These are phyloP conservation scores for Heliconius cydno DNA, from an alignment of 2,888 invertebrate genomes.

Conservation along the genomic window DNA sequence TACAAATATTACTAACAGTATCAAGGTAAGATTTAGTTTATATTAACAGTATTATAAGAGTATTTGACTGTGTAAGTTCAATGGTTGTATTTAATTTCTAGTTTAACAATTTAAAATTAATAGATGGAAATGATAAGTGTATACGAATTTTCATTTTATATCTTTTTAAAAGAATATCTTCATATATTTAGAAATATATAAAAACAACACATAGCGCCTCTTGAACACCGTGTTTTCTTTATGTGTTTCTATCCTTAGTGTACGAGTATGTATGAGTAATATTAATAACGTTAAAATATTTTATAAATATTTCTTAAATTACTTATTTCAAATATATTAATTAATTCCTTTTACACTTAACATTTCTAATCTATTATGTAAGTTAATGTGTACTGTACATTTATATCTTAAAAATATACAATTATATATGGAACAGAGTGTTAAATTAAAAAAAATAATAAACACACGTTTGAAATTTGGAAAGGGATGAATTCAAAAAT, in stretches of 20 bases:
- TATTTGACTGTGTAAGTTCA: slow-evolving; percentile 39
- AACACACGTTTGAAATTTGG: too few species aligned
- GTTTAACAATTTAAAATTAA: slow-evolving; percentile 14
- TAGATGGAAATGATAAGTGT: not conserved
- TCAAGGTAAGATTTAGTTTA: slow-evolving; percentile 32
- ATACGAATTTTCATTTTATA: not conserved
- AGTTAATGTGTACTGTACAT: not conserved
- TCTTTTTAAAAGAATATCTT: not conserved
- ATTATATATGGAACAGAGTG: not conserved
- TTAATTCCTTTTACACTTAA: not conserved
- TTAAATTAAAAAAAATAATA: not conserved
- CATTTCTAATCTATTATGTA: slow-evolving; percentile 5
- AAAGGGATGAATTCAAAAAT: not conserved
- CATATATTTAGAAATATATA: not conserved
- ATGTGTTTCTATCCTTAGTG: not conserved
- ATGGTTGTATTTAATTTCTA: slow-evolving; percentile 46
- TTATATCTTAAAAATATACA: not conserved
- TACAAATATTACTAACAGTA: slow-evolving; percentile 32
- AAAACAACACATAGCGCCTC: too few species aligned
- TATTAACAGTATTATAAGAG: slow-evolving; percentile 42
- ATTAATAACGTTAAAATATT: too few species aligned
- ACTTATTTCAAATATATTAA: too few species aligned
- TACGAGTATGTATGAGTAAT: not conserved
- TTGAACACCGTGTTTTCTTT: not conserved
- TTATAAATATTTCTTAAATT: not conserved